phyloP scores from a whole-genome alignment of 2,888 invertebrate species.

The Herminia tarsipennalis region DNA sequence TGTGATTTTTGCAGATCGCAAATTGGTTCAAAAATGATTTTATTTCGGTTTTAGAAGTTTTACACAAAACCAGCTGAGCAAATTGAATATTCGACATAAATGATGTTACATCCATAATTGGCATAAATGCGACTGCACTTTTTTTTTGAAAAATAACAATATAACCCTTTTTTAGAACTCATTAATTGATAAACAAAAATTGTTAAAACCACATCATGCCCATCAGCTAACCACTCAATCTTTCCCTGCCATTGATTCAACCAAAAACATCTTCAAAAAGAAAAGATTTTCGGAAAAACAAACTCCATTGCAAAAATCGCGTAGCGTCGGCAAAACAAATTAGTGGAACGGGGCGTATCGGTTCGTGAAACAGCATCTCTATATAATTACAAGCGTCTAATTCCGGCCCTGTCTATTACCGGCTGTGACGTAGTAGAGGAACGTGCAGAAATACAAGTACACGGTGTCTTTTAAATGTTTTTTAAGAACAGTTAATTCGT shows the following conservation, averaged over 20 bases:
- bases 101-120: too few species aligned
- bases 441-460: constrained; percentile 17
- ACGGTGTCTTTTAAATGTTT: neutral
- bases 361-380: constrained; percentile 41
- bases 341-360: constrained; percentile 39
- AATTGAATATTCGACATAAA: too few species aligned
- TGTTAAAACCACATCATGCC: neutral
- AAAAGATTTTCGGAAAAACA: constrained; percentile 34
- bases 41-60: too few species aligned
- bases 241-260: too few species aligned
- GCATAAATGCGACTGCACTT: too few species aligned
- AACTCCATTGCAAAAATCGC: constrained; percentile 29
- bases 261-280: constrained; percentile 20
- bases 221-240: neutral
- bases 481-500: neutral
- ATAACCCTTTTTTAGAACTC: neutral
- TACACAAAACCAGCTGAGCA: too few species aligned
- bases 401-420: constrained; percentile 28
- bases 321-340: constrained; percentile 41
- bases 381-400: constrained; percentile 45
- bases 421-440: constrained; percentile 3
- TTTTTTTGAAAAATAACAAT: neutral
- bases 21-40: too few species aligned
- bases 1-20: too few species aligned
- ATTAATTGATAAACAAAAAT: neutral